Base-by-base conservation (phyloP, 2,888 invertebrate genomes). In the Operophtera brumata region DNA sequence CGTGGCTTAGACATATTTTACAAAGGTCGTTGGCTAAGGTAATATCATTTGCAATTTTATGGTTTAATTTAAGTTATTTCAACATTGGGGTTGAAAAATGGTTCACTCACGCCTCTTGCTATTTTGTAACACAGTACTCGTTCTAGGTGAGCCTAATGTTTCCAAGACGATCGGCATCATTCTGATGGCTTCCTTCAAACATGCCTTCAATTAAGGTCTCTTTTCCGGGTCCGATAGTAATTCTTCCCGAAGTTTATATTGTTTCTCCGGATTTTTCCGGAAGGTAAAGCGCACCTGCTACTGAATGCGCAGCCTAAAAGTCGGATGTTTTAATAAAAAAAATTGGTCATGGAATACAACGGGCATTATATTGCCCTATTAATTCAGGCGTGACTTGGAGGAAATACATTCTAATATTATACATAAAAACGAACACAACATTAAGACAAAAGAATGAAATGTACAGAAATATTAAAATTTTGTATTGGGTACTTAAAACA, bases 121-220 rank as follows among this genome's bases (percentile, higher is more conserved):
- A 94, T 84, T 53, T 77, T 75, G 69, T 93, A 95, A 6, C 92
- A 94, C n/a, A 91, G 5, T 92, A 84, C 54, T 94, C 92, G 34
- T 89, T 86, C 0, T 78, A 75, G 43, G 92, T 83, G 49, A 78
- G 77, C 53, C 94, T 86, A 8, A 91, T 65, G 58, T 91, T 92
- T 0, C 92, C 94, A 10, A 75, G 0, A 91, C 90, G 1, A 93
- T 91, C 0, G 94, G 93, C 67, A 91, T 87, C n/a, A 93, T 60
- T 66, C 95, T 89, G 54, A 94, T 74, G 0, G 93, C 88, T 77
- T 96, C 95, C 71, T 94, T 95, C 34, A 95, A 90, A 64, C 94
- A 94, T 0, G 94, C 95, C 58, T 91, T 93, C 13, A 96, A 72
- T 67, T 94, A 95, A 0, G 91, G 47, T 13, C 32, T 81, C 74